Evolutionary conservation across 2,797 vertebrate genomes (phyloP), one percentile per base, ranked within the genome.

Genomic region (Cetoscarus ocellatus): DNA sequence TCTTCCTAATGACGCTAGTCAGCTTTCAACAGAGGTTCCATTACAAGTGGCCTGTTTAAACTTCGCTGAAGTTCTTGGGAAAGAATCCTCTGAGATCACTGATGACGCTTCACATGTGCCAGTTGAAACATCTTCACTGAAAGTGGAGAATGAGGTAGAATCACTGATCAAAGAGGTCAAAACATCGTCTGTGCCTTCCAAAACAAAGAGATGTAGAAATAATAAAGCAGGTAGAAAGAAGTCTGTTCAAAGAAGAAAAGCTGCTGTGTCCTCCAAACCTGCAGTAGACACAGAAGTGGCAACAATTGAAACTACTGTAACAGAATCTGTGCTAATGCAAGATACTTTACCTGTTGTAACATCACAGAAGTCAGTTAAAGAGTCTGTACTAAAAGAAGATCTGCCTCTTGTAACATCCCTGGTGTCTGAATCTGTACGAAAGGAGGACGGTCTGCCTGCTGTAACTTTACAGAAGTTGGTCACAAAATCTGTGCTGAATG

Each of bases 181-280:
- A 76, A 73, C 70, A 35, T 80, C 85, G 39, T 67, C 84, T 18
- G 86, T 88, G 84, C 77, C 86, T 84, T 87, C 84, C 38, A 94
- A 93, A 87, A 81, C 89, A 50, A 92, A 63, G 84, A 90, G 83
- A 79, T 80, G 57, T 67, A 82, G 83, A 65, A 87, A 82, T 79
- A 89, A 73, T 65, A 88, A 87, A 81, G 50, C 77, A 52, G 75
- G 62, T 43, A 88, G 87, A 69, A 93, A 86, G 89, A 83, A 53
- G 55, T 76, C 71, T 38, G 52, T 73, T 68, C 78, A 63, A 75
- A 94, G 39, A 85, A 94, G 72, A 83, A 91, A 87, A 79, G 75
- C 75, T 52, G 75, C 86, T 18, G 57, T 82, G 55, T 13, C 77
- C 56, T 69, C 82, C 39, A 86, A 92, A 78, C 61, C 77, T n/a